Base-by-base conservation (phyloP, 2,797 vertebrate species). In the Sitta carolinensis region DNA sequence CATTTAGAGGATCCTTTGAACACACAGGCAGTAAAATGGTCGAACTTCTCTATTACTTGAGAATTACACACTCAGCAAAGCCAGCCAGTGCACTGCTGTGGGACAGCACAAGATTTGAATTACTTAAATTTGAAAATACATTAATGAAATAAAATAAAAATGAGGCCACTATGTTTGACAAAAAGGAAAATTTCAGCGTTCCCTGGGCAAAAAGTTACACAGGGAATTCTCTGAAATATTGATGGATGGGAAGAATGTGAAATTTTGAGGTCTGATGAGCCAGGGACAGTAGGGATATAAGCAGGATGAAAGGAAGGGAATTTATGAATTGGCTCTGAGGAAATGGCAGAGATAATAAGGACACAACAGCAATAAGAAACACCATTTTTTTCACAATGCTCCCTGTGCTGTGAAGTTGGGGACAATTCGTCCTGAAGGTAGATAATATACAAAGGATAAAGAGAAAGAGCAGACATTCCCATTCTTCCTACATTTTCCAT, bases 71-170 rank as follows among this genome's bases (percentile, higher is more conserved):
- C 16, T 59, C 74, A 48, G 59, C 30, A 84, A 73, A 84, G 25
- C 36, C 52, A 59, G 48, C 11, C 36, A 62, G 22, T 34, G 23
- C 45, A n/a, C n/a, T 63, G 38, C 40, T 19, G 50, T 5, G 17
- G 77, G 9, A 79, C 4, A 87, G 23, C 9, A 61, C n/a, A 62
- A 51, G 32, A 67, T 30, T 38, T 55, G 21, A 74, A 57, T 61
- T 59, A 36, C 57, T 70, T 63, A 50, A 30, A 67, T 74, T 63
- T 67, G 19, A 87, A 59, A 61, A 29, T 67, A 36, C 8, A 17
- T 42, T 77, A 11, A 45, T 57, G 6, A 76, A 84, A 92, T 61
- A 81, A 81, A 95, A 72, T 50, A 72, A 78, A 95, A 96, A 76
- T 12, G 12, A 59, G 20, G 7, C 23, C 4, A 55, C 10, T 36